phyloP scores from a whole-genome alignment of 2,888 invertebrate genomes.

The Polymixis lichenea region DNA sequence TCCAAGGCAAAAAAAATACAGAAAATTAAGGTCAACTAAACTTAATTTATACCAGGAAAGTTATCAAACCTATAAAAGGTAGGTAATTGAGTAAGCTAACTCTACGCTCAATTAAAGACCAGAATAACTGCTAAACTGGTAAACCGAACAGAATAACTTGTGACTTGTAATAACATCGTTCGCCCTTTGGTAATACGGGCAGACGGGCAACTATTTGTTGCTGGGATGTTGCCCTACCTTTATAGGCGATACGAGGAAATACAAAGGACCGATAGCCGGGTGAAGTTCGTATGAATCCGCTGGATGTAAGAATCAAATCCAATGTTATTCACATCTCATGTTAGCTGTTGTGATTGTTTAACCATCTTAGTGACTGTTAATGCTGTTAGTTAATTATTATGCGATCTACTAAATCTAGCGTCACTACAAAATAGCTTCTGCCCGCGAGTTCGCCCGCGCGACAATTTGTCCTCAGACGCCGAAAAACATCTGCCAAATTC shows the following conservation, averaged over 20 bases:
- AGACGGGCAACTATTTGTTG: constrained; percentile 9
- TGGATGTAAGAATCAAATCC: neutral
- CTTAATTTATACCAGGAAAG: neutral
- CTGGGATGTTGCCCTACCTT: neutral
- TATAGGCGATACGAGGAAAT: too few relatives aligned
- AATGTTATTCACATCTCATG: neutral
- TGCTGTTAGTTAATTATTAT: neutral
- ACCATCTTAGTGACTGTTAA: neutral
- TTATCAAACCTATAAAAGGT: neutral
- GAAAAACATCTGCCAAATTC: neutral
- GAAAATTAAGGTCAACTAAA: neutral
- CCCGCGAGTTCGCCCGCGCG: too few relatives aligned
- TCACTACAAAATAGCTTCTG: neutral
- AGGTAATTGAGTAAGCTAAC: constrained; percentile 9
- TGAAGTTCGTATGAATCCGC: neutral
- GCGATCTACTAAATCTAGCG: neutral
- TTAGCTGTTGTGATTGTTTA: neutral
- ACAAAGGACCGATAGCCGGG: neutral
- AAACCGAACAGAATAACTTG: constrained; percentile 11
- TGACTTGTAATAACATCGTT: neutral
- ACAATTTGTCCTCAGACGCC: too few relatives aligned
- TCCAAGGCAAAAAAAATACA: neutral
- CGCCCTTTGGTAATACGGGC: neutral
- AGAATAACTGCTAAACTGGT: constrained; percentile 10
- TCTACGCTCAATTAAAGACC: constrained; percentile 4